Evolutionary conservation across 2,888 invertebrate species (phyloP).

Genomic region (Megaustenia siamemsis): DNA sequence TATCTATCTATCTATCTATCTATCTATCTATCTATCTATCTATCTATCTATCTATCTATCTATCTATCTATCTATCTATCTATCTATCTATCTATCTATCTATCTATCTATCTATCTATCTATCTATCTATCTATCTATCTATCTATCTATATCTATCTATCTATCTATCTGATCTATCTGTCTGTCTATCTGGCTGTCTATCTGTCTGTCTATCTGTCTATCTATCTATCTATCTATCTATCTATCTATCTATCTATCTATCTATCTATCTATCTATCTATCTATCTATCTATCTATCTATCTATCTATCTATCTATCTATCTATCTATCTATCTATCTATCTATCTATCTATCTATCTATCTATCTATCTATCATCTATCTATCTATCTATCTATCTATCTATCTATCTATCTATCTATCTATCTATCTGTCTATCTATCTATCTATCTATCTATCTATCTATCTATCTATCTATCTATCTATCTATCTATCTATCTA

Average conservation of each 20-base stretch:
- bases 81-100: slow-evolving; percentile 41
- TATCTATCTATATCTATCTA: not conserved
- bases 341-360: slow-evolving; percentile 41
- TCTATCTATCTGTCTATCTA: too few relatives aligned
- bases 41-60: slow-evolving; percentile 41
- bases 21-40: slow-evolving; percentile 36
- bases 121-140: not conserved
- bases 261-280: not conserved
- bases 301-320: slow-evolving; percentile 41
- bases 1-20: too few relatives aligned
- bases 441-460: too few relatives aligned
- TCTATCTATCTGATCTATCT: not conserved
- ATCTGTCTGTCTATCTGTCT: not conserved
- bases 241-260: too few relatives aligned
- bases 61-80: slow-evolving; percentile 41
- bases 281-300: slow-evolving; percentile 40
- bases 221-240: not conserved
- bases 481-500: not conserved
- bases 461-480: not conserved
- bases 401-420: not conserved
- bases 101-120: slow-evolving; percentile 37
- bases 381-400: not conserved
- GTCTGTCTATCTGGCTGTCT: too few relatives aligned
- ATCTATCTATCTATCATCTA: slow-evolving; percentile 24
- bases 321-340: slow-evolving; percentile 41